A percentile compares a stretch with the other conserved stretches of the same genome.
phyloP scores from a whole-genome alignment of 1,140 invertebrate genomes.

The Lucilia sericata region DNA sequence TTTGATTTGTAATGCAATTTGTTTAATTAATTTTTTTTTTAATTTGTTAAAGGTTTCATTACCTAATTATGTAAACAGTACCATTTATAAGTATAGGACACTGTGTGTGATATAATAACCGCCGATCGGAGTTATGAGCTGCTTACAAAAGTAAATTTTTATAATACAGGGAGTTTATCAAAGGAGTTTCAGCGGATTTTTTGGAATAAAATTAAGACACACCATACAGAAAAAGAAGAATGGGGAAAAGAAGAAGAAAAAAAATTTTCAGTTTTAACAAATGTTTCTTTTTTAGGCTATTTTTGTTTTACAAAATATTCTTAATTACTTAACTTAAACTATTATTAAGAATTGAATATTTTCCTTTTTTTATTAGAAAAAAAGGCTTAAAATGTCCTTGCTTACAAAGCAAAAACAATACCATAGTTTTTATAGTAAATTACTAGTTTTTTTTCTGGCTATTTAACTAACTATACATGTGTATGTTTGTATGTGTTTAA shows the following conservation, averaged over 20 bases:
- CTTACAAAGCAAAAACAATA: too few relatives aligned
- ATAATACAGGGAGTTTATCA: constrained; percentile 1
- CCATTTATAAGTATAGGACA: constrained; percentile 67
- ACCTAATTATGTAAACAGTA: constrained; percentile 68
- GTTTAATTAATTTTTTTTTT: not conserved
- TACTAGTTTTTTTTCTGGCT: too few relatives aligned
- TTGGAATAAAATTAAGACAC: constrained; percentile 36
- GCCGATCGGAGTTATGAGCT: constrained; percentile 58
- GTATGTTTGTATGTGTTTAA: not conserved
- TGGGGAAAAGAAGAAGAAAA: constrained; percentile 20
- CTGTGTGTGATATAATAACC: constrained; percentile 63
- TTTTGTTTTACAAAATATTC: not conserved
- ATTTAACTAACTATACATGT: not conserved
- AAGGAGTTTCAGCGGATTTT: too few relatives aligned
- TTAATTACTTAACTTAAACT: too few relatives aligned
- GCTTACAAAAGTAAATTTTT: constrained; percentile 18
- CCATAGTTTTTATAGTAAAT: too few relatives aligned
- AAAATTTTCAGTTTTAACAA: not conserved
- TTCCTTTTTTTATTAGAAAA: not conserved
- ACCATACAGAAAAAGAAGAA: constrained; percentile 15
- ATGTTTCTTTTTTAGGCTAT: not conserved
- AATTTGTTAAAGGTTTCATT: constrained; percentile 50
- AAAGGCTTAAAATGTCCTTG: not conserved
- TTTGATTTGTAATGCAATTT: constrained; percentile 13
- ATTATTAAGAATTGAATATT: too few relatives aligned